Conservation (phyloP, 2,113 vertebrate species). For the Cinclus cinclus region DNA sequence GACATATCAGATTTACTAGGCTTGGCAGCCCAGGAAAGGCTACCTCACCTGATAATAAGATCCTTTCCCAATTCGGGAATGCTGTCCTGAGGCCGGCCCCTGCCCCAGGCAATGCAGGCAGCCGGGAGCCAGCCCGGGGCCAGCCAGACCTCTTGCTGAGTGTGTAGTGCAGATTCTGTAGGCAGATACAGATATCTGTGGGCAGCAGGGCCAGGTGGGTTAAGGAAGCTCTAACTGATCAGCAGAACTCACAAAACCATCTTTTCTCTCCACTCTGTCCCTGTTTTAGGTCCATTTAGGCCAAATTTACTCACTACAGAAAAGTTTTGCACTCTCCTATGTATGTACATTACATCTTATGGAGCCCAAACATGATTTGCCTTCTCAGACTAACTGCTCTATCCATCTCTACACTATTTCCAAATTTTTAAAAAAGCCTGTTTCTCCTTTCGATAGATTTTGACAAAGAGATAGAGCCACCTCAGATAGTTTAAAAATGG, state of each 20-base stretch:
- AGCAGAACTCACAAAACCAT: neutral
- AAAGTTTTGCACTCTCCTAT: neutral
- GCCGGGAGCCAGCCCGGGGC: neutral
- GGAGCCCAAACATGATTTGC: neutral
- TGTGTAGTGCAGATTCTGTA: neutral
- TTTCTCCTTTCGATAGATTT: neutral
- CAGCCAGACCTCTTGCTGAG: neutral
- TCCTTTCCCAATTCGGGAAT: neutral
- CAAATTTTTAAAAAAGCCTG: rapidly evolving
- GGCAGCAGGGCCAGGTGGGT: rapidly evolving
- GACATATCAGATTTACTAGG: neutral
- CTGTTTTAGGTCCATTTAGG: neutral
- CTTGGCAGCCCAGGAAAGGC: neutral
- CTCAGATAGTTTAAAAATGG: neutral
- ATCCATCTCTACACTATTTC: neutral
- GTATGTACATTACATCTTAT: neutral
- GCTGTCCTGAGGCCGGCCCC: neutral
- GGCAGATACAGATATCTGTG: neutral
- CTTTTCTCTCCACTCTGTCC: neutral
- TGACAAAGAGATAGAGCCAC: neutral
- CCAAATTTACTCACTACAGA: neutral
- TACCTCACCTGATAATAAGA: neutral
- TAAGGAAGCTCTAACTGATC: neutral
- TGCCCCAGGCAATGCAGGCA: neutral
- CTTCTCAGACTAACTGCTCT: neutral